Conservation (phyloP, 2,888 invertebrate genomes). For the Dryobotodes eremita region DNA sequence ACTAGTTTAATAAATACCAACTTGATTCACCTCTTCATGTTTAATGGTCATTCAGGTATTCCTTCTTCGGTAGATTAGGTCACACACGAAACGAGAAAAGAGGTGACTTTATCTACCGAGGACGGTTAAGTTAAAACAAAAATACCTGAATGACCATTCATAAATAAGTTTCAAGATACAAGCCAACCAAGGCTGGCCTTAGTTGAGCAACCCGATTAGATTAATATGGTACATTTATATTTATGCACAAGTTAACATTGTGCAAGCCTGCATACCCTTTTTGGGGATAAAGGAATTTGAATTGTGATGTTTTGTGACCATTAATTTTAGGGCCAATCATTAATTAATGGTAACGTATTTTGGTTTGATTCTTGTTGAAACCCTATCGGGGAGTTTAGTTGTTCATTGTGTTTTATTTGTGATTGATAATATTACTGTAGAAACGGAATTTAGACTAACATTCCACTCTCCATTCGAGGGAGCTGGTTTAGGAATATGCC, state of each 20-base stretch:
- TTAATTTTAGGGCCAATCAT: slow-evolving; percentile 40
- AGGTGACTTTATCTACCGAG: not conserved
- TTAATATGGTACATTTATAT: slow-evolving; percentile 46
- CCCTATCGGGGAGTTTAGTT: slow-evolving; percentile 23
- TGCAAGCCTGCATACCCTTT: slow-evolving; percentile 52
- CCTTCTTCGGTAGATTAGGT: slow-evolving; percentile 7
- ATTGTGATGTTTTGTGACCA: slow-evolving; percentile 49
- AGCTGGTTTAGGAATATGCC: not conserved
- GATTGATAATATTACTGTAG: slow-evolving; percentile 27
- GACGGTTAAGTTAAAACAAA: slow-evolving; percentile 19
- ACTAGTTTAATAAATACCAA: not conserved
- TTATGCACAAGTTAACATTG: slow-evolving; percentile 49
- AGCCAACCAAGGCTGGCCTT: slow-evolving; percentile 15
- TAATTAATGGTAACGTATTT: slow-evolving; percentile 42
- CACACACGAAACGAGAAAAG: slow-evolving; percentile 10
- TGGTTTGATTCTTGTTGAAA: slow-evolving; percentile 44
- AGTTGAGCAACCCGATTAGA: slow-evolving; percentile 45
- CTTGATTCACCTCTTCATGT: not conserved
- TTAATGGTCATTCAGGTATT: not conserved
- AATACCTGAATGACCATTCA: slow-evolving; percentile 43
- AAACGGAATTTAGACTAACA: slow-evolving; percentile 1
- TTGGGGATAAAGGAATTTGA: slow-evolving; percentile 60
- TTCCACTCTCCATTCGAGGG: not conserved
- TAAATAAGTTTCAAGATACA: slow-evolving; percentile 31
- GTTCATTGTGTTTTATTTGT: slow-evolving; percentile 35